Conservation (phyloP, 2,113 vertebrate genomes). For the Saimiri boliviensis region DNA sequence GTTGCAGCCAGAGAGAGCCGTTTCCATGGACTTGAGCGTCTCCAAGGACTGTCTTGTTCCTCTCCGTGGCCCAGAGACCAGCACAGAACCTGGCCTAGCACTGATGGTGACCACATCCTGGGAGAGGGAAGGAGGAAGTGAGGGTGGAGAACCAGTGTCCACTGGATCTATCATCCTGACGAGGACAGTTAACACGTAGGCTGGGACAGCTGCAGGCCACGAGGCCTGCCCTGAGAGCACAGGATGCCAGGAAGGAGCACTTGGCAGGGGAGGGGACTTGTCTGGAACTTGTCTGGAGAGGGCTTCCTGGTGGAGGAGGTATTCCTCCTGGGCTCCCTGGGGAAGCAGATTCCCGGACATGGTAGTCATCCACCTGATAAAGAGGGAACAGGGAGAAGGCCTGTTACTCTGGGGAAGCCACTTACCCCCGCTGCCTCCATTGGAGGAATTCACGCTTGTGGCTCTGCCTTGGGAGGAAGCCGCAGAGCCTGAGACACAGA, state of each 20-base stretch:
- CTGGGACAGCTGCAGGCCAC: background rate
- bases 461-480: background rate
- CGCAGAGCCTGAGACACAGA: accelerated
- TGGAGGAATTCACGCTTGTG: background rate
- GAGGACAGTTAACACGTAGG: background rate
- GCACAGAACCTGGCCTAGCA: accelerated
- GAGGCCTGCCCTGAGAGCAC: background rate
- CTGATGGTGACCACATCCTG: background rate
- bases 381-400: background rate
- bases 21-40: accelerated
- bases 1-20: too few relatives aligned
- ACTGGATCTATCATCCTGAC: accelerated
- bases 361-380: background rate
- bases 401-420: background rate
- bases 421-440: background rate
- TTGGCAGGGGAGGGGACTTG: too few relatives aligned
- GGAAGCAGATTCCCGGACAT: background rate
- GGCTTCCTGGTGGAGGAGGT: background rate
- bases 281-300: background rate
- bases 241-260: accelerated
- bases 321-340: background rate
- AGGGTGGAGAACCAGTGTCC: accelerated
- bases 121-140: background rate
- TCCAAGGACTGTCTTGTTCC: too few relatives aligned
- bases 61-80: background rate